Evolutionary conservation across 2,888 invertebrate species (phyloP).

Genomic region (Drosophila antonietae): DNA sequence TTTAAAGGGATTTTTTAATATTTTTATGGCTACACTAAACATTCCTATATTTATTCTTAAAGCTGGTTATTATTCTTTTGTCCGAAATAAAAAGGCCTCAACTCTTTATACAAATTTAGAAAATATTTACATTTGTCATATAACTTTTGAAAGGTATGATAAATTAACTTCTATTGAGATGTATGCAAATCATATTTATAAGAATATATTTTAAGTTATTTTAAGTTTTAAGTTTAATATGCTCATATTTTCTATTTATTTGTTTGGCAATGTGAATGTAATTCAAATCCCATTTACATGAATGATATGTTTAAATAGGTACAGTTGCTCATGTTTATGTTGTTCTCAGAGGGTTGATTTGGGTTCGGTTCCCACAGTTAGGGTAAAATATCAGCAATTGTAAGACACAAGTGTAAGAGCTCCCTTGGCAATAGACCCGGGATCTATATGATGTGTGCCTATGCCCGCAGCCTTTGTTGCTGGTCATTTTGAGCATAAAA

Average conservation of each 20-base stretch:
- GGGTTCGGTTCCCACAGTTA: conserved; percentile 63
- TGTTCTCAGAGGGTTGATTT: conserved; percentile 56
- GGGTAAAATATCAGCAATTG: conserved; percentile 37
- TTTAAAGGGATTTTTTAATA: too few species aligned
- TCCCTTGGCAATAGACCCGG: conserved; percentile 69
- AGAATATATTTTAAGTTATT: too few species aligned
- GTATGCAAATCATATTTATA: too few species aligned
- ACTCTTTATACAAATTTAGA: too few species aligned
- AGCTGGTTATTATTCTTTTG: too few species aligned
- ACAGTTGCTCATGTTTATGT: conserved; percentile 3
- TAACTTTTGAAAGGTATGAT: too few species aligned
- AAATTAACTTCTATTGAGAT: too few species aligned
- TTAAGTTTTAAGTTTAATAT: too few species aligned
- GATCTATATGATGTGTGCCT: conserved; percentile 14
- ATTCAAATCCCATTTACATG: conserved; percentile 22
- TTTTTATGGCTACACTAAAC: too few species aligned
- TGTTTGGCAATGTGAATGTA: neutral
- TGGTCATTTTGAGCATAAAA: conserved; percentile 72
- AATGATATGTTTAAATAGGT: neutral
- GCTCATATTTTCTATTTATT: neutral
- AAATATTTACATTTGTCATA: too few species aligned
- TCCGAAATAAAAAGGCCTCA: too few species aligned
- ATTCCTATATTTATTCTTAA: too few species aligned
- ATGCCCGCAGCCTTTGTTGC: conserved; percentile 39
- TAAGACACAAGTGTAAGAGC: conserved; percentile 70